Conservation (phyloP, 2,797 vertebrate genomes). For the Sebastolobus altivelis region DNA sequence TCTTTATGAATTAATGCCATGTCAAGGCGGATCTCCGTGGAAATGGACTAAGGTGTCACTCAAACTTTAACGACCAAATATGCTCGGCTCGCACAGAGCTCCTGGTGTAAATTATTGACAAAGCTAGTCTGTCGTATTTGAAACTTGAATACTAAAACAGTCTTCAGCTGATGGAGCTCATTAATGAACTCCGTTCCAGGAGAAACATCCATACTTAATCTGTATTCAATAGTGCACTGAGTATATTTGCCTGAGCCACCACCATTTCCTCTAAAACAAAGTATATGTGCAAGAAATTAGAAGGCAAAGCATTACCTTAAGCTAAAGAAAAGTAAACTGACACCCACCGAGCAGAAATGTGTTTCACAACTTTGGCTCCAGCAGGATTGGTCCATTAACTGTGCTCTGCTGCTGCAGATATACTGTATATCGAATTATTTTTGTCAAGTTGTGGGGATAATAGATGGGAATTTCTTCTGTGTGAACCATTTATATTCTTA, state of each 20-base stretch:
- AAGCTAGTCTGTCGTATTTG: slow-evolving; percentile 17
- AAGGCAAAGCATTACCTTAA: slow-evolving; percentile 13
- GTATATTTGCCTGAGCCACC: background rate
- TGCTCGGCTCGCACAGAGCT: slow-evolving; percentile 15
- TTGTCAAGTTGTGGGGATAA: slow-evolving; percentile 55
- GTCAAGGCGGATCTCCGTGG: slow-evolving; percentile 60
- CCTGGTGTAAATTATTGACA: slow-evolving; percentile 73
- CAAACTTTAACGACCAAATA: slow-evolving; percentile 52
- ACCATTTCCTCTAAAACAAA: slow-evolving; percentile 18
- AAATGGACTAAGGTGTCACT: slow-evolving; percentile 69
- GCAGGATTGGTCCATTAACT: slow-evolving; percentile 44
- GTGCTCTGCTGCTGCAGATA: slow-evolving; percentile 20
- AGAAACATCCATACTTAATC: background rate
- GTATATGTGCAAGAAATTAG: slow-evolving; percentile 9
- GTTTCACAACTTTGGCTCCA: background rate
- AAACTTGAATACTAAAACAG: slow-evolving; percentile 45
- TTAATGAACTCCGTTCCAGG: slow-evolving; percentile 11
- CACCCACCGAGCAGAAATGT: slow-evolving; percentile 10
- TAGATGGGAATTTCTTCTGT: slow-evolving; percentile 38
- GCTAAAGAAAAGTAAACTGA: slow-evolving; percentile 9
- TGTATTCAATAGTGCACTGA: background rate
- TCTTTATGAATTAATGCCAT: slow-evolving; percentile 73
- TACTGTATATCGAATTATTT: slow-evolving; percentile 31
- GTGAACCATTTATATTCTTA: slow-evolving; percentile 55
- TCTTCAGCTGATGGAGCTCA: slow-evolving; percentile 8